phyloP scores from a whole-genome alignment of 2,113 vertebrate species.

The Pseudopipra pipra region DNA sequence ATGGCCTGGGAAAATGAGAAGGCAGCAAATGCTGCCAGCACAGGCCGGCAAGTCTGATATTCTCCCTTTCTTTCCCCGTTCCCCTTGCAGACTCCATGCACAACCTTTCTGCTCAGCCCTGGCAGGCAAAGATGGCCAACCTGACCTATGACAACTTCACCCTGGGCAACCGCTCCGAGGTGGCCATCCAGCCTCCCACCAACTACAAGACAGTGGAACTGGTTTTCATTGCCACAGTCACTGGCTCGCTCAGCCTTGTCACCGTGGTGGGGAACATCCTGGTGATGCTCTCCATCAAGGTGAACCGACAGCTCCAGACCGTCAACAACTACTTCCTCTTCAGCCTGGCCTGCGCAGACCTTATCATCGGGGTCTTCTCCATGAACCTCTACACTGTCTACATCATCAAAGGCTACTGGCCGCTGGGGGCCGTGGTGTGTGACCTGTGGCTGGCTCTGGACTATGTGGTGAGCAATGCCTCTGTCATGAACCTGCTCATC shows the following conservation, averaged over 20 bases:
- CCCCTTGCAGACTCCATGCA: conserved; percentile 73
- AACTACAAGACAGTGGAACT: conserved; percentile 93
- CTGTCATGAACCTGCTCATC: conserved; percentile 97
- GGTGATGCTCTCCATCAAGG: conserved; percentile 99
- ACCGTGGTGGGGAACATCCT: conserved; percentile 96
- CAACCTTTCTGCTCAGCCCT: conserved; percentile 74
- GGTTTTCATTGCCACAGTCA: conserved; percentile 93
- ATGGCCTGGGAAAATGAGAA: background rate
- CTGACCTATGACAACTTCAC: conserved; percentile 77
- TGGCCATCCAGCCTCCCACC: conserved; percentile 55
- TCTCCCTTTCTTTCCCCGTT: background rate
- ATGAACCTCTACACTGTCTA: conserved; percentile 98
- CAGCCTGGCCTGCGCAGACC: conserved; percentile 92
- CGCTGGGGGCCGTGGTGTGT: conserved; percentile 91
- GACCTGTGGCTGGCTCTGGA: conserved; percentile 97
- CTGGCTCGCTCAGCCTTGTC: conserved; percentile 93
- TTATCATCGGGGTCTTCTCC: conserved; percentile 96
- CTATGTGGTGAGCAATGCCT: conserved; percentile 96
- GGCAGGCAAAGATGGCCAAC: conserved; percentile 76
- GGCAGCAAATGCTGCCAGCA: background rate
- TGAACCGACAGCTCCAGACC: conserved; percentile 96
- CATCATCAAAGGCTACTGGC: conserved; percentile 97
- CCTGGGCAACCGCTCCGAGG: conserved; percentile 58
- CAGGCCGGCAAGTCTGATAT: background rate
- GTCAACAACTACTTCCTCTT: conserved; percentile 99